phyloP scores from a whole-genome alignment of 2,888 invertebrate species.

The Morpho deidamia region DNA sequence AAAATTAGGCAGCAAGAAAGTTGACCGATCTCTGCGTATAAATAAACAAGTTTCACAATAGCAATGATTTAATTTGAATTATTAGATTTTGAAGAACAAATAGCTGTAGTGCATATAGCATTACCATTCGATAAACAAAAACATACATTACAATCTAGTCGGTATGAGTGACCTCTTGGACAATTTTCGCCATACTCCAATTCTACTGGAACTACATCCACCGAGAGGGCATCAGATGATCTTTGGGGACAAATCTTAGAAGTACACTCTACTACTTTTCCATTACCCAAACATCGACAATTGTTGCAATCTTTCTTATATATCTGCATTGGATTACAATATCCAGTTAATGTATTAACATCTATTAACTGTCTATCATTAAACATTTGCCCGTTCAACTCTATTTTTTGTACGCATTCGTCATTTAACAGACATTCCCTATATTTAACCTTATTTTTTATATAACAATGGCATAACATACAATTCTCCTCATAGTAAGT shows the following conservation, averaged over 20 bases:
- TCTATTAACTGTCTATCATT: background rate
- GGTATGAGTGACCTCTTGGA: conserved; percentile 45
- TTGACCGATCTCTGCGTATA: too few species aligned
- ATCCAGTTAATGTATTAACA: conserved; percentile 39
- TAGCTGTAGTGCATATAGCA: conserved; percentile 49
- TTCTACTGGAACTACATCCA: conserved; percentile 48
- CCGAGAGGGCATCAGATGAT: conserved; percentile 24
- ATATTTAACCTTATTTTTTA: conserved; percentile 28
- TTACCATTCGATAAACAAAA: conserved; percentile 55
- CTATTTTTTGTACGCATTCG: conserved; percentile 23
- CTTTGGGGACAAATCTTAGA: conserved; percentile 32
- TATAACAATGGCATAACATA: conserved; percentile 43
- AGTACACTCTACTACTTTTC: conserved; percentile 45
- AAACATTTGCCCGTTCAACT: background rate
- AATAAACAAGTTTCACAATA: background rate
- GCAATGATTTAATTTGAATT: background rate
- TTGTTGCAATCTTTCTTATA: conserved; percentile 50
- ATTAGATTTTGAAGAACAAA: conserved; percentile 31
- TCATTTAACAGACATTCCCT: conserved; percentile 39
- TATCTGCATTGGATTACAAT: conserved; percentile 50
- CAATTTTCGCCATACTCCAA: conserved; percentile 36
- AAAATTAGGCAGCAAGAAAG: too few species aligned
- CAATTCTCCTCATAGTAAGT: conserved; percentile 45
- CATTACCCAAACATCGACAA: conserved; percentile 49
- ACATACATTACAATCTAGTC: conserved; percentile 55